Percentiles rank a stretch among this genome's conserved stretches.
phyloP scores from a whole-genome alignment of 2,797 vertebrate genomes.

The Myotis findleyi region DNA sequence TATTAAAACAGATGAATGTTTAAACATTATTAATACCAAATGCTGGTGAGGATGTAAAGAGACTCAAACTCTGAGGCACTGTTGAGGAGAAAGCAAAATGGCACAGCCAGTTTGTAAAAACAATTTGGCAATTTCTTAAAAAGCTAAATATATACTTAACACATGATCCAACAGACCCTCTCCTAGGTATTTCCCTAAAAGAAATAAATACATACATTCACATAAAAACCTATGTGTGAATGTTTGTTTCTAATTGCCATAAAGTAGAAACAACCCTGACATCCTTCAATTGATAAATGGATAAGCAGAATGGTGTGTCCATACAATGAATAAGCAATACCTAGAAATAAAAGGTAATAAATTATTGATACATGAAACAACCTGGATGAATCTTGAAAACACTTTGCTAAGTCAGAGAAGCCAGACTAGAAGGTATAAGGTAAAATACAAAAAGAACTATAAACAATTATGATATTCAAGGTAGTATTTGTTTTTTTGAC shows the following conservation, averaged over 20 bases:
- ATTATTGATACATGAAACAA: neutral
- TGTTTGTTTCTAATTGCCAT: neutral
- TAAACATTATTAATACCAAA: neutral
- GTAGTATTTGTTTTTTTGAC: neutral
- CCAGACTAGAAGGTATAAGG: neutral
- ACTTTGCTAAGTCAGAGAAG: constrained; percentile 5
- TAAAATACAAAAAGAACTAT: neutral
- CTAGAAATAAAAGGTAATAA: neutral
- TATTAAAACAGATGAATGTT: neutral
- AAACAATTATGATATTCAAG: neutral
- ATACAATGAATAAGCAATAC: neutral
- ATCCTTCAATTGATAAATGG: neutral
- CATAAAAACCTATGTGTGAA: neutral
- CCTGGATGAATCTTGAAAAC: neutral
- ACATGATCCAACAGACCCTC: neutral
- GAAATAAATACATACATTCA: neutral
- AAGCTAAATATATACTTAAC: neutral
- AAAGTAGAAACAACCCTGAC: neutral
- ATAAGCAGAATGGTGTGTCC: neutral
- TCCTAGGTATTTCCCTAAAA: neutral
- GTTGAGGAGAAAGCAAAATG: neutral
- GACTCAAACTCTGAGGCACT: neutral
- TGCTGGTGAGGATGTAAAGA: neutral
- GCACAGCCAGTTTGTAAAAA: neutral
- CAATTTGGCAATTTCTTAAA: neutral